Evolutionary conservation across 1,140 invertebrate genomes (phyloP), one percentile per base, ranked within the genome.

Genomic region (Paramacrobiotus metropolitanus): DNA sequence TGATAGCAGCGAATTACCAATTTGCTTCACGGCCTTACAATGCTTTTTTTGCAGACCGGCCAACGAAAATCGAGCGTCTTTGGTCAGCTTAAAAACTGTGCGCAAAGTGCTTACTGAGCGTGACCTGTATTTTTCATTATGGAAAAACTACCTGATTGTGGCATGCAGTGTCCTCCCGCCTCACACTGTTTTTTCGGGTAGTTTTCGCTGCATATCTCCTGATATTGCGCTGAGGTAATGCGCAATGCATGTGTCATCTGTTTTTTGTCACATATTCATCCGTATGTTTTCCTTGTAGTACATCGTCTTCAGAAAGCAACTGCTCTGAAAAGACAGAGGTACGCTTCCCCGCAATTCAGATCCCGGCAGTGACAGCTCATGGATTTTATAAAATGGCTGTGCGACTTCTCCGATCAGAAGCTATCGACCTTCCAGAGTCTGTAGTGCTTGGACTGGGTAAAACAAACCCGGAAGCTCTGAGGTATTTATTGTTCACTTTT

Each of bases 141-240:
- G 91, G 91, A 85, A 90, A 68, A 94, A 94, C 76, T 95, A 95
- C 73, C 80, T 92, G 60, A 86, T 88, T 15, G 86, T 93, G 75
- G 88, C 89, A 1, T 95, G 92, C 75, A 79, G 88, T 63, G 84
- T 96, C 3, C 89, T 93, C 1, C 86, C 86, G 24, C 82, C 85
- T 21, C 72, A 69, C 44, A 82, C 85, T 24, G 24, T 55, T 24
- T 55, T 55, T 24, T 55, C 48, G 15, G 48, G 48, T 28, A 55
- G 28, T 28, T 20, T 55, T 24, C 48, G 48, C 24, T 55, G 48
- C 48, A 55, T 55, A 9, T 55, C 48, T 20, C 48, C 48, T 15
- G 48, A 55, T 28, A 55, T 55, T 24, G 48, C 48, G 0, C 48
- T 55, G 24, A n/a, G n/a, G n/a, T n/a, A n/a, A n/a, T n/a, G n/a